Evolutionary conservation across 2,888 invertebrate genomes (phyloP), one percentile per base, ranked within the genome.

Genomic region (Orchesella flavescens): DNA sequence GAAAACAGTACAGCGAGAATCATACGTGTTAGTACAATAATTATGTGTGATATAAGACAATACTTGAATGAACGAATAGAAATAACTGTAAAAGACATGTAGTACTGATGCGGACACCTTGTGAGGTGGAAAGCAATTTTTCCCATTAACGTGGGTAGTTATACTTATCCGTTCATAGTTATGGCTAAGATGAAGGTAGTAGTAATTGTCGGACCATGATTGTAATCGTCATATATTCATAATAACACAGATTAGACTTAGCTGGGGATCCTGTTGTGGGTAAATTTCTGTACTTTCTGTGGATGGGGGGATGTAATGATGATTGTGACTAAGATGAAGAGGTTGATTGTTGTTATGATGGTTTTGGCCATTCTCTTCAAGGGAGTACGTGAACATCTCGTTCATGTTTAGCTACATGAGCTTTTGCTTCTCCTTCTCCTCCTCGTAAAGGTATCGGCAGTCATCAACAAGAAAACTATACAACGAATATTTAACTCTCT

Each of bases 381-480:
- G 65, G 46, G 82, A 82, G 55, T 82, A 82, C 9, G 75, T 76
- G 57, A 82, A 82, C 61, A 82, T 63, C 24, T 82, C 82, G 44
- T 82, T 82, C 82, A 82, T 82, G 75, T 76, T 82, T 82, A 82
- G 84, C 86, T 86, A 86, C 81, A 86, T 86, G 65, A 82, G 79
- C 72, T 86, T 86, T 21, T 61, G 53, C 68, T 86, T 86, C 21
- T 78, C 84, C 49, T 71, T 83, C 21, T 80, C 69, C 63, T 85
- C 66, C 66, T 86, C 85, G 78, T 84, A 82, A 63, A 93, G 89
- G 89, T 92, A 92, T 69, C 91, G 91, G 86, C 94, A 93, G 89
- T 94, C 94, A 87, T 93, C 92, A 81, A 93, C 93, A 61, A 94
- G 92, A 90, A 94, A 94, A 89, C 94, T 94, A 91, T 57, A 88